Conservation (phyloP, 2,888 invertebrate genomes). For the Dendrolimus houi region DNA sequence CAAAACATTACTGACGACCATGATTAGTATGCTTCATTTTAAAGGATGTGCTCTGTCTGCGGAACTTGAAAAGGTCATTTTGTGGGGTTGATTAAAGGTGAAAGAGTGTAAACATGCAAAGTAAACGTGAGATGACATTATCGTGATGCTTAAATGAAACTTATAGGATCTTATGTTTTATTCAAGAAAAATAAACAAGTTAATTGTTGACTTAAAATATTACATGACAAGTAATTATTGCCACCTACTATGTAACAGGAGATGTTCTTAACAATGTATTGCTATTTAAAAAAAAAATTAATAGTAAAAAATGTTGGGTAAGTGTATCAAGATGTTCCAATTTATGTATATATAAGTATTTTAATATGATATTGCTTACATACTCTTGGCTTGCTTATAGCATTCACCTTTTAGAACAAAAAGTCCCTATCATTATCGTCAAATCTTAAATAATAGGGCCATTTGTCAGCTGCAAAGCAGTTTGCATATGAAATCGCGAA, state of each 20-base stretch:
- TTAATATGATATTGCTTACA: not conserved
- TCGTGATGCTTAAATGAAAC: not conserved
- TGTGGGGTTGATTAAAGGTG: not conserved
- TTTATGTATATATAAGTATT: no score
- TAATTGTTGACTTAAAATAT: no score
- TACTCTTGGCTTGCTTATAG: not conserved
- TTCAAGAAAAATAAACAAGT: no score
- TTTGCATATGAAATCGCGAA: constrained; percentile 64
- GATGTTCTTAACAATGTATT: no score
- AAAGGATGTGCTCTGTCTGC: constrained; percentile 7
- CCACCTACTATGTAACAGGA: no score
- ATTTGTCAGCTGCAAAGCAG: constrained; percentile 55
- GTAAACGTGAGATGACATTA: not conserved
- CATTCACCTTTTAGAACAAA: constrained; percentile 20
- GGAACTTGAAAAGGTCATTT: constrained; percentile 1
- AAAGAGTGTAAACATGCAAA: not conserved
- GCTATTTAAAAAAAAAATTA: no score
- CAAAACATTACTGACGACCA: constrained; percentile 57
- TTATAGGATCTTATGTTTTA: no score
- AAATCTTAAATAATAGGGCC: constrained; percentile 63
- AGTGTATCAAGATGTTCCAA: no score
- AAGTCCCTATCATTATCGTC: constrained; percentile 54
- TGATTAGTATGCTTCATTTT: constrained; percentile 18
- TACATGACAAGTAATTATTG: no score
- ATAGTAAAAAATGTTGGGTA: no score